Percentiles rank a stretch among this genome's conserved stretches.
phyloP scores from a whole-genome alignment of 35 echinoderm and acorn worm species.

The Ophioderma brevispina region DNA sequence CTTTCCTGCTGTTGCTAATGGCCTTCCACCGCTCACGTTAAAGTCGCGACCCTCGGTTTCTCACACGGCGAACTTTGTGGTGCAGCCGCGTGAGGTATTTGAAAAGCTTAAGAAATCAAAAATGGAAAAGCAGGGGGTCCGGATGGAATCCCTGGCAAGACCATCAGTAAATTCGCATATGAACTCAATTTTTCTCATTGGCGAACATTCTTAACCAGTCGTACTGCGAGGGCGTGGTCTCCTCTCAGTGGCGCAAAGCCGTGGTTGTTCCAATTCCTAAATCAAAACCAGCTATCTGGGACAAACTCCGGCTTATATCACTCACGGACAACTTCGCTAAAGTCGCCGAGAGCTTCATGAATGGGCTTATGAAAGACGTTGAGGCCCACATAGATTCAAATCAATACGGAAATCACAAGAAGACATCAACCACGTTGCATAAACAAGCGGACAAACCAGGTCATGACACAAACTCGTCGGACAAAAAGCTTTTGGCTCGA shows the following conservation, averaged over 20 bases:
- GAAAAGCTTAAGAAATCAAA: not conserved
- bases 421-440: no score
- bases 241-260: conserved; percentile 22
- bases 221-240: conserved; percentile 20
- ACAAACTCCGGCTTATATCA: conserved; percentile 50
- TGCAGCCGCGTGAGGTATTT: no score
- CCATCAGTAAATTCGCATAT: conserved; percentile 21
- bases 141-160: conserved; percentile 1
- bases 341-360: conserved; percentile 32
- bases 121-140: conserved; percentile 12
- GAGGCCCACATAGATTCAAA: no score
- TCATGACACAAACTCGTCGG: no score
- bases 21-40: not conserved
- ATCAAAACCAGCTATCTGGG: conserved; percentile 15
- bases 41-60: not conserved
- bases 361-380: no score
- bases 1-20: conserved; percentile 16
- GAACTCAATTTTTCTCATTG: conserved; percentile 24
- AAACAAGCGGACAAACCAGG: no score
- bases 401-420: no score
- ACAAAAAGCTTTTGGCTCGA: no score
- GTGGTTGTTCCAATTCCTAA: no score
- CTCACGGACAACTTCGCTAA: conserved; percentile 52
- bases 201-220: no score
- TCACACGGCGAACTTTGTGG: not conserved